Conservation (phyloP, 2,888 invertebrate genomes). For the Sicus ferrugineus region DNA sequence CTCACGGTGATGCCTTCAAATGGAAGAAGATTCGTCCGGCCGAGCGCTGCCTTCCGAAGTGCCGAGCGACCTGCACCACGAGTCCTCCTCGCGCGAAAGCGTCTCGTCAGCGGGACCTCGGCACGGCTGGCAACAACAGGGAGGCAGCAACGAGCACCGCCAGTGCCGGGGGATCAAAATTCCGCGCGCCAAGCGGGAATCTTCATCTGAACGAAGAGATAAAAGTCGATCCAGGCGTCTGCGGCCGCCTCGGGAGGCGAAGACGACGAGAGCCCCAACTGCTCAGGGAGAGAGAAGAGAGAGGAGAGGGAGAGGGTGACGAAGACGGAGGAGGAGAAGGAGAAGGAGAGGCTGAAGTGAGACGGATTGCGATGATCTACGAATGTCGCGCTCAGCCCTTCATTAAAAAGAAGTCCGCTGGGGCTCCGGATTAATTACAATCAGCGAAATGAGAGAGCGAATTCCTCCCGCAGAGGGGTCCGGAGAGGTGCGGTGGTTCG, state of each 20-base stretch:
- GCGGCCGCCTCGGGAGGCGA: not conserved
- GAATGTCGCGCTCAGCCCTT: conserved; percentile 55
- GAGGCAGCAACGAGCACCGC: conserved; percentile 10
- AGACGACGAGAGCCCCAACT: not conserved
- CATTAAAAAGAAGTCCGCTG: conserved; percentile 55
- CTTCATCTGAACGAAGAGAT: conserved; percentile 17
- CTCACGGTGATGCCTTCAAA: conserved; percentile 31
- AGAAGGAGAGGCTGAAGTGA: not conserved
- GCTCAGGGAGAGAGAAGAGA: not conserved
- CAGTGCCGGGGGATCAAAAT: conserved; percentile 23
- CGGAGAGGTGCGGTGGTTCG: conserved; percentile 16
- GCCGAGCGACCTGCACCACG: conserved; percentile 19
- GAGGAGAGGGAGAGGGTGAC: conserved; percentile 5
- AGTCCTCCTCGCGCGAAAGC: conserved; percentile 18
- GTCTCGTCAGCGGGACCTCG: conserved; percentile 15
- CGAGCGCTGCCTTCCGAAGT: conserved; percentile 17
- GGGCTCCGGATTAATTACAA: conserved; percentile 62
- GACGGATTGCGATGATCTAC: conserved; percentile 45
- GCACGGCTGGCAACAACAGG: conserved; percentile 34
- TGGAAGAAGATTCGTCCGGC: conserved; percentile 14
- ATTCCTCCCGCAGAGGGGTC: conserved; percentile 6
- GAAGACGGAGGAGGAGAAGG: conserved; percentile 41
- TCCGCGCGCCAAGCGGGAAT: conserved; percentile 9
- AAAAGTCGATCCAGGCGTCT: not conserved
- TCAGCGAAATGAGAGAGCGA: conserved; percentile 55